Evolutionary conservation across 2,113 vertebrate genomes (phyloP).

Genomic region (Gymnocephalus cernua): DNA sequence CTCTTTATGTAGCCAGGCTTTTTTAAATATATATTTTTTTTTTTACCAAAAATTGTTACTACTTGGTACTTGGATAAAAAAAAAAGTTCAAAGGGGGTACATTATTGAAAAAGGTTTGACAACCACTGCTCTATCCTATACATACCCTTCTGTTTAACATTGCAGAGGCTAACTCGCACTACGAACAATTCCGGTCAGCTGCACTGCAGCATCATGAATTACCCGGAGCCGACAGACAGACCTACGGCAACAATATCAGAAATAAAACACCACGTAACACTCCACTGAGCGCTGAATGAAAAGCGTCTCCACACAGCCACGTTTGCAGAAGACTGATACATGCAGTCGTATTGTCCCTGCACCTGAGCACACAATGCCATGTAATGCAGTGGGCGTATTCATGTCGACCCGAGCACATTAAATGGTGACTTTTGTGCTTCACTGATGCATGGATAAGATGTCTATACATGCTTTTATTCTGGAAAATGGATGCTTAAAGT

Average conservation of each 20-base stretch:
- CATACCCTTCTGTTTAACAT: background rate
- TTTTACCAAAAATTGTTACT: too few relatives aligned
- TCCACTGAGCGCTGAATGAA: constrained; percentile 9
- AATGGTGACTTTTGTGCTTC: constrained; percentile 38
- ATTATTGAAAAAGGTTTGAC: too few relatives aligned
- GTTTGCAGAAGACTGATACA: constrained; percentile 53
- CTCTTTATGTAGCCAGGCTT: too few relatives aligned
- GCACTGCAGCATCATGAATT: constrained; percentile 75
- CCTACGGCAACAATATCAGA: constrained; percentile 29
- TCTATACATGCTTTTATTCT: constrained; percentile 53
- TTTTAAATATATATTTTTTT: too few relatives aligned
- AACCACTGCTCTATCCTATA: background rate
- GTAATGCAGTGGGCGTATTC: constrained; percentile 33
- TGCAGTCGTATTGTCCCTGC: constrained; percentile 22
- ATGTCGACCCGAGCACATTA: constrained; percentile 60
- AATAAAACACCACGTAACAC: background rate
- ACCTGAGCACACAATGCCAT: constrained; percentile 55
- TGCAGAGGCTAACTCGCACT: constrained; percentile 47
- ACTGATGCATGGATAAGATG: constrained; percentile 43
- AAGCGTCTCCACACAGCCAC: background rate
- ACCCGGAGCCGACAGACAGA: constrained; percentile 5
- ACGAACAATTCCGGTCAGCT: constrained; percentile 19
- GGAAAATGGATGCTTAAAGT: constrained; percentile 37
- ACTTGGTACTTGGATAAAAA: too few relatives aligned
- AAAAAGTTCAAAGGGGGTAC: too few relatives aligned